Percentiles rank a stretch among this genome's conserved stretches.
Conservation (phyloP, 2,888 invertebrate genomes). For the Aproaerema taeniolella region DNA sequence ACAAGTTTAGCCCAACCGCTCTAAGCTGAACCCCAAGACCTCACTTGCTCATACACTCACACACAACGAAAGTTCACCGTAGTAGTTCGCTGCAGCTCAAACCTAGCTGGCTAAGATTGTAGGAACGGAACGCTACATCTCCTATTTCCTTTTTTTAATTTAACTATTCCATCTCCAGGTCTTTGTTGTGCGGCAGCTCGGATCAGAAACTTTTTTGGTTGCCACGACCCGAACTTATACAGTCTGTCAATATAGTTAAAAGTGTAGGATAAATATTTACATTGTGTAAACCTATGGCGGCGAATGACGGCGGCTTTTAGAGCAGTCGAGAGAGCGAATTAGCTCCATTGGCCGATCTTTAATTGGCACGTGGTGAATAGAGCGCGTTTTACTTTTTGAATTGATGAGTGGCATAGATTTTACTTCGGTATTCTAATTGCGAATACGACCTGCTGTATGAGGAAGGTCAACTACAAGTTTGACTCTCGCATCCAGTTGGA, state of each 20-base stretch:
- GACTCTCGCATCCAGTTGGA: conserved; percentile 30
- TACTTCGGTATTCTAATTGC: conserved; percentile 16
- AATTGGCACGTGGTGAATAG: conserved; percentile 23
- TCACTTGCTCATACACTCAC: conserved; percentile 30
- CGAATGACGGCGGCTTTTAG: conserved; percentile 32
- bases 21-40: conserved; percentile 38
- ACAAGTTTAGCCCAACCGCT: conserved; percentile 54
- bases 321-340: conserved; percentile 43
- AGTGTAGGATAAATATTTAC: conserved; percentile 53
- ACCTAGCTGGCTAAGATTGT: conserved; percentile 33
- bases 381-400: conserved; percentile 20
- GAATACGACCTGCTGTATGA: conserved; percentile 9
- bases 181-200: conserved; percentile 45
- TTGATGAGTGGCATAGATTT: conserved; percentile 14
- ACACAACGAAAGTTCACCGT: conserved; percentile 37
- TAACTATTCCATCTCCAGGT: conserved; percentile 49
- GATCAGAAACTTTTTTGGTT: conserved; percentile 42
- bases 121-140: conserved; percentile 51
- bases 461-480: conserved; percentile 16
- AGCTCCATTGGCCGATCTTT: conserved; percentile 44
- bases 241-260: conserved; percentile 29
- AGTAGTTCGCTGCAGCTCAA: conserved; percentile 32
- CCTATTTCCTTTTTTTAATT: conserved; percentile 52
- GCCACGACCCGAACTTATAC: conserved; percentile 20
- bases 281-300: conserved; percentile 49